Percentiles rank a stretch among this genome's conserved stretches.
phyloP scores from a whole-genome alignment of 2,888 invertebrate species.

The Cepaea hortensis region DNA sequence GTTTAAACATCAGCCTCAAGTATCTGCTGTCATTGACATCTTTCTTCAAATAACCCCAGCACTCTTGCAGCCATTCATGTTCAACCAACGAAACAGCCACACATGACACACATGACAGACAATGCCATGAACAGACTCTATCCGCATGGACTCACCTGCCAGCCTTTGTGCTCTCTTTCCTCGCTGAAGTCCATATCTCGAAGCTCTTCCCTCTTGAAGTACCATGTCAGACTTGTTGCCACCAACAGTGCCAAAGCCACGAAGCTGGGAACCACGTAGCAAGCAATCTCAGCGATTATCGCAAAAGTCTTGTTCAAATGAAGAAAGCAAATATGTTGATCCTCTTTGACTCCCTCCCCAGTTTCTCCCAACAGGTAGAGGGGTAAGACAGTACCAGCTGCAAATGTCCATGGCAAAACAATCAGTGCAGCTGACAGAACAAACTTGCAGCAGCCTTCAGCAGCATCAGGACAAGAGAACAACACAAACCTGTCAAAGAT shows the following conservation, averaged over 20 bases:
- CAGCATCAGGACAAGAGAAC: constrained; percentile 31
- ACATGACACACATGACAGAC: too few species aligned
- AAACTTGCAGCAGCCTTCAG: constrained; percentile 35
- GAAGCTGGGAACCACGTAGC: constrained; percentile 24
- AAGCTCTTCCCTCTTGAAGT: constrained; percentile 28
- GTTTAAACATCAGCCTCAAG: too few species aligned
- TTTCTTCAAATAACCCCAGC: too few species aligned
- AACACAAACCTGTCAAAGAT: constrained; percentile 42
- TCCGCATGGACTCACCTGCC: constrained; percentile 33
- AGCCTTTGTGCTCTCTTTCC: constrained; percentile 41
- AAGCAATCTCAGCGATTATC: constrained; percentile 16
- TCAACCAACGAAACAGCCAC: too few species aligned
- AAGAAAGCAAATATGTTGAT: constrained; percentile 11
- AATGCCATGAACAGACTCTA: too few species aligned
- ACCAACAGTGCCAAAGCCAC: constrained; percentile 29
- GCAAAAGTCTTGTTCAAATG: constrained; percentile 10
- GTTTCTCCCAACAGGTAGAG: constrained; percentile 42
- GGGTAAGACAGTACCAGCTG: constrained; percentile 11
- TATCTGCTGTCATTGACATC: too few species aligned
- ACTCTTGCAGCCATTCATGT: too few species aligned
- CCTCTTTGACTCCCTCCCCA: constrained; percentile 26
- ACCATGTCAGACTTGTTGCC: constrained; percentile 39
- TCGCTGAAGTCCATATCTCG: constrained; percentile 37
- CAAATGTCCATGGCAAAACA: constrained; percentile 30
- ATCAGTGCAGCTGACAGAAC: constrained; percentile 32